Conservation (phyloP, 2,113 vertebrate species). For the Semnopithecus entellus region DNA sequence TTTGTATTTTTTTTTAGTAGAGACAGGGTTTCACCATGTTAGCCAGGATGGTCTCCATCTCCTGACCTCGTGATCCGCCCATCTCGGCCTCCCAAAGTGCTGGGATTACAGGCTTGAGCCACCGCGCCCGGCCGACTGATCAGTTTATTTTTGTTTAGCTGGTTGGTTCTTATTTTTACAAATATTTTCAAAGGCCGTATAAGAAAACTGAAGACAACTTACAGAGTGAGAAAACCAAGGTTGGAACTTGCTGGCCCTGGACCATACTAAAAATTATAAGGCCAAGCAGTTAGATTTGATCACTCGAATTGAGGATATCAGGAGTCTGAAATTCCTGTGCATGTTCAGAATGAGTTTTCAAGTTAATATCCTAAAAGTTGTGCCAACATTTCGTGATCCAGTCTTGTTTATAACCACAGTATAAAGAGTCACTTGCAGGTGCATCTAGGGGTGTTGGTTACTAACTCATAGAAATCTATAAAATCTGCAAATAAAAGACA, state of each 20-base stretch:
- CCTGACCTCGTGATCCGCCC: no score
- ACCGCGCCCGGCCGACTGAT: no score
- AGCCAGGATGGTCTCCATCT: no score
- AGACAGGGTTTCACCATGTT: no score
- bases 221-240: not conserved
- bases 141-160: not conserved
- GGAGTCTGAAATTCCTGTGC: not conserved
- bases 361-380: not conserved
- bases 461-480: not conserved
- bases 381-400: not conserved
- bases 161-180: not conserved
- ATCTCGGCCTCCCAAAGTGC: no score
- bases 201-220: not conserved
- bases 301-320: not conserved
- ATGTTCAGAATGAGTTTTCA: constrained; percentile 7
- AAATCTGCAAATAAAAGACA: not conserved
- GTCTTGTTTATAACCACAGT: not conserved
- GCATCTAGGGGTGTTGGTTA: not conserved
- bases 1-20: no score
- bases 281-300: not conserved
- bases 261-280: not conserved
- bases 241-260: not conserved
- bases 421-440: not conserved
- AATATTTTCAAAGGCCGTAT: not conserved
- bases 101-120: no score